phyloP scores from a whole-genome alignment of 2,797 vertebrate genomes.

The Gallinago stenura region DNA sequence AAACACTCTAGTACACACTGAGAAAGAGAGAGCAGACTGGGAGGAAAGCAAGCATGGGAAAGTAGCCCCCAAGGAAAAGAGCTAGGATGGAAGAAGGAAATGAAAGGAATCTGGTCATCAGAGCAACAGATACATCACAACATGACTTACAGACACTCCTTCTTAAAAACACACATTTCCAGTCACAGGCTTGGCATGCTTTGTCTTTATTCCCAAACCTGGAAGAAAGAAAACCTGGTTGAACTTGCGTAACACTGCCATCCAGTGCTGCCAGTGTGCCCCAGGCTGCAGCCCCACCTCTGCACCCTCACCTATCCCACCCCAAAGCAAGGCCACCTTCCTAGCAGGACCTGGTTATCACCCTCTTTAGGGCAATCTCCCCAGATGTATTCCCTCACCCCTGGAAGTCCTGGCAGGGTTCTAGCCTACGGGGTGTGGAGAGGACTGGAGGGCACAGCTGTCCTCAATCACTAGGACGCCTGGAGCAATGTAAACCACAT shows the following conservation, averaged over 20 bases:
- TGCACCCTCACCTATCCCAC: neutral
- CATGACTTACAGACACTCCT: neutral
- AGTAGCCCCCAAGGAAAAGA: neutral
- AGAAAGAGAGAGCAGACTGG: neutral
- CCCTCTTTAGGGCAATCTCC: neutral
- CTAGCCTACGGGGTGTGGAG: fast-evolving
- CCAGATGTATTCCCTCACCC: neutral
- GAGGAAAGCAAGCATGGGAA: neutral
- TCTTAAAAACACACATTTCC: neutral
- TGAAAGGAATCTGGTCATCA: neutral
- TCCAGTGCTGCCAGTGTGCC: neutral
- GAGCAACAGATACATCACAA: neutral
- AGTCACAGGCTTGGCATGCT: neutral
- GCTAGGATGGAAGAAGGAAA: neutral
- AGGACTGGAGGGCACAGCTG: neutral
- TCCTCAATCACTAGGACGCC: neutral
- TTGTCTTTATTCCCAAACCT: neutral
- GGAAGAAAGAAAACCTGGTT: neutral
- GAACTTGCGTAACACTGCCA: constrained; percentile 23
- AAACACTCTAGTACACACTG: neutral
- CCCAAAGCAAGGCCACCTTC: neutral
- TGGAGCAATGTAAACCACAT: neutral
- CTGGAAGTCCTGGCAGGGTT: neutral
- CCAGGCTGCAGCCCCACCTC: neutral
- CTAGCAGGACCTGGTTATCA: neutral